Evolutionary conservation across 2,797 vertebrate species (phyloP).

Genomic region (Scomberomorus guttatus): DNA sequence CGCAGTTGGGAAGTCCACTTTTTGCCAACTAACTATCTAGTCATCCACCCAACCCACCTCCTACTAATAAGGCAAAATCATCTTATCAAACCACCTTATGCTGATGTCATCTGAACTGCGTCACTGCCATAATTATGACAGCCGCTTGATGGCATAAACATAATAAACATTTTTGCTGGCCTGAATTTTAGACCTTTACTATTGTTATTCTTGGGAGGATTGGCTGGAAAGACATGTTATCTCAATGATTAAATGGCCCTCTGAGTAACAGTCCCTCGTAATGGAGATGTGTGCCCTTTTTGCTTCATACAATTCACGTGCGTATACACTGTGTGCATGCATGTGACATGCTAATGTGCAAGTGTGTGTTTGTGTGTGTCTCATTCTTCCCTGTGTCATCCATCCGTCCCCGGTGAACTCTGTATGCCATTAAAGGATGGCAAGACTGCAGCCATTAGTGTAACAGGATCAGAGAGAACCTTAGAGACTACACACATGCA

Average conservation of each 20-base stretch:
- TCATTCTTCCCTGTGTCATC: slow-evolving; percentile 58
- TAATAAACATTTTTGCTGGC: too few species aligned
- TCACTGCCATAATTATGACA: too few species aligned
- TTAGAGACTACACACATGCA: slow-evolving; percentile 14
- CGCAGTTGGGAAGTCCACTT: too few species aligned
- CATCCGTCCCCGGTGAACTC: slow-evolving; percentile 67
- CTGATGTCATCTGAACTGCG: too few species aligned
- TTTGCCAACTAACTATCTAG: too few species aligned
- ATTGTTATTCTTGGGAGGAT: too few species aligned
- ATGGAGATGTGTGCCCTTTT: slow-evolving; percentile 52
- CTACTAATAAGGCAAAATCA: too few species aligned
- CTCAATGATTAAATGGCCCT: slow-evolving; percentile 55
- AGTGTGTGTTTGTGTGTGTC: slow-evolving; percentile 15
- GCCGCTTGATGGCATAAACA: too few species aligned
- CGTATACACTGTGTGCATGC: neutral
- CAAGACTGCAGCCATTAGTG: slow-evolving; percentile 73
- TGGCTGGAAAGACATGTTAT: slow-evolving; percentile 14
- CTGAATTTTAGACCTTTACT: too few species aligned
- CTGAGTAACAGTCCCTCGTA: slow-evolving; percentile 26
- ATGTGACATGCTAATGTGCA: neutral
- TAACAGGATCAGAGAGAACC: slow-evolving; percentile 76
- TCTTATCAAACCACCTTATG: too few species aligned
- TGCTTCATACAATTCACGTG: slow-evolving; percentile 35
- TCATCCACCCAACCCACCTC: too few species aligned
- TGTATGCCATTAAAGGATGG: slow-evolving; percentile 57